A percentile compares a stretch with the other conserved stretches of the same genome.
phyloP scores from a whole-genome alignment of 1,140 invertebrate species.

The Acyrthosiphon pisum region DNA sequence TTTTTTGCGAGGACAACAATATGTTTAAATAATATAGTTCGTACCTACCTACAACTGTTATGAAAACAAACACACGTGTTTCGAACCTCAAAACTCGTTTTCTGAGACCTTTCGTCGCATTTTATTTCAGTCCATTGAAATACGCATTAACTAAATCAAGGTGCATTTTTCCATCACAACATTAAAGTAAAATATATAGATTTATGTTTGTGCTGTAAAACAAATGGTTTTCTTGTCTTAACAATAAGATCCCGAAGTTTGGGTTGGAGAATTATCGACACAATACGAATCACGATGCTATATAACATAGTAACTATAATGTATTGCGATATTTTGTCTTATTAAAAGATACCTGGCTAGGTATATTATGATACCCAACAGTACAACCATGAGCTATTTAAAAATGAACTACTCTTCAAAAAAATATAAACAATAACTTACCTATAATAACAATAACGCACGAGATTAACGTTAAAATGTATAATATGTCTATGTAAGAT shows the following conservation, averaged over 20 bases:
- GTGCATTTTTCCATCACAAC: not conserved
- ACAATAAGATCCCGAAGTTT: not conserved
- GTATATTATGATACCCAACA: not conserved
- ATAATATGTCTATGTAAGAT: not conserved
- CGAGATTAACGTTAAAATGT: not conserved
- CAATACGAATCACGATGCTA: not conserved
- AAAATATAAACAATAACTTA: too few relatives aligned
- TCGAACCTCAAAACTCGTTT: not conserved
- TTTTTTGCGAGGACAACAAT: not conserved
- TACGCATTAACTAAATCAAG: not conserved
- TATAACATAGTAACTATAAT: not conserved
- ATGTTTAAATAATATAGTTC: not conserved
- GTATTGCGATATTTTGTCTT: not conserved
- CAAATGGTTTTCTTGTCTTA: slow-evolving; percentile 5
- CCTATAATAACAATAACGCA: too few relatives aligned
- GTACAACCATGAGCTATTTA: not conserved
- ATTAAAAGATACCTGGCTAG: not conserved
- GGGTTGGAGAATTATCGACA: not conserved
- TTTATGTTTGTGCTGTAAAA: not conserved
- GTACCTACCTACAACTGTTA: not conserved
- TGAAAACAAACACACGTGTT: not conserved
- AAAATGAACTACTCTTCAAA: not conserved
- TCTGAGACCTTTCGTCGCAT: not conserved
- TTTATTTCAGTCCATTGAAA: not conserved
- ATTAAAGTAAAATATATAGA: not conserved